A percentile compares a stretch with the other conserved stretches of the same genome.
phyloP scores from a whole-genome alignment of 2,797 vertebrate species.

The Gadopsis marmoratus region DNA sequence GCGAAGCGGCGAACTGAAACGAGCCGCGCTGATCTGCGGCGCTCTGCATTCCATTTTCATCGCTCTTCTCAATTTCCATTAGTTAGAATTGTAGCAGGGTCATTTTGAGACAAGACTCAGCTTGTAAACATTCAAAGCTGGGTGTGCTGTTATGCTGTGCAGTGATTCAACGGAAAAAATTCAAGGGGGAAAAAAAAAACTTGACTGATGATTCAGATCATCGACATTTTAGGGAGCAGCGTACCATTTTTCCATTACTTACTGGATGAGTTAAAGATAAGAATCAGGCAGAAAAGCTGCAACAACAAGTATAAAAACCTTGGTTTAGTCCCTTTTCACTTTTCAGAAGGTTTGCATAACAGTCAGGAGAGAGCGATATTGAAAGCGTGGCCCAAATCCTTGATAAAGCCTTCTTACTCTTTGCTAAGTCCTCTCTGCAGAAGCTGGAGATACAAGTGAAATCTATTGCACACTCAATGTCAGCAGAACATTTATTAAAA shows the following conservation, averaged over 20 bases:
- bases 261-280: background rate
- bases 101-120: background rate
- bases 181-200: background rate
- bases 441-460: slow-evolving; percentile 52
- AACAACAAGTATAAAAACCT: slow-evolving; percentile 15
- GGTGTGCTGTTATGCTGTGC: background rate
- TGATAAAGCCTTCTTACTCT: slow-evolving; percentile 50
- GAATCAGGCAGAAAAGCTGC: background rate
- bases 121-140: too few species aligned
- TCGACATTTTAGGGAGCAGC: background rate
- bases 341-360: slow-evolving; percentile 42
- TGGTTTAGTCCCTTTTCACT: slow-evolving; percentile 23
- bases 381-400: slow-evolving; percentile 47
- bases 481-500: slow-evolving; percentile 62
- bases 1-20: background rate
- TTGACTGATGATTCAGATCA: background rate
- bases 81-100: background rate
- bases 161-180: background rate
- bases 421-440: slow-evolving; percentile 44
- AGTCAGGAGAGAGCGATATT: slow-evolving; percentile 2
- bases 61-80: background rate
- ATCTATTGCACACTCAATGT: slow-evolving; percentile 63
- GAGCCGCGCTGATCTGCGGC: background rate
- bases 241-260: slow-evolving; percentile 1
- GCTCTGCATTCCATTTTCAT: background rate